phyloP scores from a whole-genome alignment of 1,140 invertebrate species.

The Psilanteris sp. region DNA sequence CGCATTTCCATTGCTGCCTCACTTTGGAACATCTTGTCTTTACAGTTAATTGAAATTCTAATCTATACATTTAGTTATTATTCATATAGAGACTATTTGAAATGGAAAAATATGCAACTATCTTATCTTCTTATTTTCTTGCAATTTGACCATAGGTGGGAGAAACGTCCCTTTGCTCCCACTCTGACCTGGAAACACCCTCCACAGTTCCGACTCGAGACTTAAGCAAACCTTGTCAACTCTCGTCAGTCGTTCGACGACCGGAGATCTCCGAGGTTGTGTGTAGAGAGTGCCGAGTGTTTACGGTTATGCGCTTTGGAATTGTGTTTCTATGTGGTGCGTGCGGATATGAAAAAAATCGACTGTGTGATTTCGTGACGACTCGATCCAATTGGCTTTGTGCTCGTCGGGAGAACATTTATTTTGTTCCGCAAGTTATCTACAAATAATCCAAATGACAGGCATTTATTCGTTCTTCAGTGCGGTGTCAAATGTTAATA shows the following conservation, averaged over 20 bases:
- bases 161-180: constrained; percentile 34
- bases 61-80: too few relatives aligned
- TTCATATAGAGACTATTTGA: too few relatives aligned
- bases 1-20: too few relatives aligned
- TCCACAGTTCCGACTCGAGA: background rate
- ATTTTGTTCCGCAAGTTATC: background rate
- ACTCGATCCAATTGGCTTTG: constrained; percentile 14
- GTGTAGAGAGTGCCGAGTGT: background rate
- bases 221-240: constrained; percentile 21
- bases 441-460: constrained; percentile 70
- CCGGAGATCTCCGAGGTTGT: constrained; percentile 28
- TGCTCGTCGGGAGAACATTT: background rate
- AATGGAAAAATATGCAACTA: constrained; percentile 10
- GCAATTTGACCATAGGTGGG: constrained; percentile 17
- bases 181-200: constrained; percentile 12
- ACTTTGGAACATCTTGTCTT: too few relatives aligned
- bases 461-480: constrained; percentile 73
- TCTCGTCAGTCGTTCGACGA: constrained; percentile 38
- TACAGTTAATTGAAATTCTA: too few relatives aligned
- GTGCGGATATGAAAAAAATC: constrained; percentile 37
- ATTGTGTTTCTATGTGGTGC: constrained; percentile 21
- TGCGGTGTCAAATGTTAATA: constrained; percentile 74
- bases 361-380: constrained; percentile 6
- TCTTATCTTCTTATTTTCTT: constrained; percentile 21
- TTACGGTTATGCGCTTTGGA: background rate